Evolutionary conservation across 2,113 vertebrate genomes (phyloP), one percentile per base, ranked within the genome.

Genomic region (Rhinoptilus africanus): DNA sequence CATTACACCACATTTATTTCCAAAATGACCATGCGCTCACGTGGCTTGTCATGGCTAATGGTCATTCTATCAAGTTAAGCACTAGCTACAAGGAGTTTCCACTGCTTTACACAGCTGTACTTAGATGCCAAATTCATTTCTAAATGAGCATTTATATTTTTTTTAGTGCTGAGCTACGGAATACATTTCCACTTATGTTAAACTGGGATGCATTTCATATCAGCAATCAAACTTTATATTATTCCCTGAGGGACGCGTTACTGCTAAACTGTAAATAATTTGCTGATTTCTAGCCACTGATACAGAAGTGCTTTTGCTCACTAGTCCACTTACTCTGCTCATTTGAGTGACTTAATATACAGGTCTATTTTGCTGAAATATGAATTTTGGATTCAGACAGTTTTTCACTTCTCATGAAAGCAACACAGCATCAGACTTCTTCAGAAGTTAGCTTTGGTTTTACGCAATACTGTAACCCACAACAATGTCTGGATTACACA

Each of bases 131-230:
- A 89, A 92, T 72, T 67, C n/a, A 75, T 43, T 85, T 82, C 66
- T 85, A 89, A 96, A 87, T 23, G 30, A 75, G 21, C 47, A 28
- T 41, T 92, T 86, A 6, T 62, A 14, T 56, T 50, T 79, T 81
- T 37, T 72, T 86, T 92, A 92, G 47, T 85, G 91, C 84, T 89
- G 68, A 96, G 77, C 76, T 82, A 34, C 27, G 60, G 83, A 84
- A 93, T 59, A 68, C 15, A 57, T 81, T 93, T 93, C 66, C 62
- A 43, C 69, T 94, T 84, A 51, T 2, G 22, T 64, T 96, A 89
- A 89, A 84, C 13, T 78, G 35, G 30, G 76, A 89, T 89, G 56
- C n/a, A 53, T 85, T 94, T 93, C 73, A 3, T 45, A 81, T 51
- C 37, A 78, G 72, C 83, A 78, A 93, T 75, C 88, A 84, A 84